phyloP scores from a whole-genome alignment of 2,888 invertebrate genomes.

The Agapetus fuscipes region DNA sequence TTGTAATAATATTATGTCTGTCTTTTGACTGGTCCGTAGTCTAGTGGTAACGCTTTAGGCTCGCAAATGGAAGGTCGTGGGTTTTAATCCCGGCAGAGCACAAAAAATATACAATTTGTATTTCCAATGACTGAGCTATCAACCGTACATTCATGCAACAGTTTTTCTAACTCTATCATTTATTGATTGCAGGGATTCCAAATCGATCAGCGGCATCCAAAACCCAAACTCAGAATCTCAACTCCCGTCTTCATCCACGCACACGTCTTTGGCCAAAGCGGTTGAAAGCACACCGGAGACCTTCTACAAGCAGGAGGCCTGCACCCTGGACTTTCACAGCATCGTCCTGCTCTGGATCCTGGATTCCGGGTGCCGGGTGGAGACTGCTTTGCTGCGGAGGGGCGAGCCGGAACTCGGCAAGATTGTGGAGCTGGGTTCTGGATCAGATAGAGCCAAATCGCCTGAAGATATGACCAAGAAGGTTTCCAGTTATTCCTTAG shows the following conservation, averaged over 20 bases:
- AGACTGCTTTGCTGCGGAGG: conserved; percentile 39
- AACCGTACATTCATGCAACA: no score
- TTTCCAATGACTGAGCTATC: no score
- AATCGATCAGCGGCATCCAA: conserved; percentile 22
- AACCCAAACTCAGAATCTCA: conserved; percentile 26
- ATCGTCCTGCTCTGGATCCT: conserved; percentile 69
- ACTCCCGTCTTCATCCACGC: conserved; percentile 6
- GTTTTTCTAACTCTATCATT: no score
- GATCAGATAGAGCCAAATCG: neutral
- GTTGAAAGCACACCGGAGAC: neutral
- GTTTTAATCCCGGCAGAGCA: no score
- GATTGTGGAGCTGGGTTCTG: conserved; percentile 6
- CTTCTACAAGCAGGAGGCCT: no score
- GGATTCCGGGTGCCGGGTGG: conserved; percentile 55
- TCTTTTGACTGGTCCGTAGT: no score
- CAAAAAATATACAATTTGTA: no score
- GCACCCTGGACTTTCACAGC: conserved; percentile 51
- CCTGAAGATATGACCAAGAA: neutral
- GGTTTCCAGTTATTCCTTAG: neutral
- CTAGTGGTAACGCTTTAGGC: no score
- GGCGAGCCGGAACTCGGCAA: conserved; percentile 26
- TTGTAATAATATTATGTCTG: no score
- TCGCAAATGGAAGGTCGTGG: no score
- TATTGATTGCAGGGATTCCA: conserved; percentile 22
- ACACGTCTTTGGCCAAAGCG: neutral